phyloP scores from a whole-genome alignment of 2,113 vertebrate genomes.

The Catharus bicknelli region DNA sequence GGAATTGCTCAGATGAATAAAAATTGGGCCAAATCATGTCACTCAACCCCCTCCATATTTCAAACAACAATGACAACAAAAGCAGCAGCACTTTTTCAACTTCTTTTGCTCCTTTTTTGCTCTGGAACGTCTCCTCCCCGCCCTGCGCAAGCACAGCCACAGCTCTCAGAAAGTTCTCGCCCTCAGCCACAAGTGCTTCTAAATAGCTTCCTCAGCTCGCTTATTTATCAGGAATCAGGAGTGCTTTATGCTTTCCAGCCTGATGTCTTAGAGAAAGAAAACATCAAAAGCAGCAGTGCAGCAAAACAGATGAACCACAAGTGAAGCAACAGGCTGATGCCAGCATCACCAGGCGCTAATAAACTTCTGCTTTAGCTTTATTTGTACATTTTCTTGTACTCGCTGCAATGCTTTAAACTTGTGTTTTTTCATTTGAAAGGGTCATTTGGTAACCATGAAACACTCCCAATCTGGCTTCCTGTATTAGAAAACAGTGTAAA shows the following conservation, averaged over 20 bases:
- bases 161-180: constrained; percentile 45
- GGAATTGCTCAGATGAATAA: background rate
- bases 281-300: constrained; percentile 38
- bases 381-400: background rate
- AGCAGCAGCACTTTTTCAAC: background rate
- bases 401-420: constrained; percentile 19
- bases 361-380: background rate
- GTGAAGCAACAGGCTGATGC: constrained; percentile 31
- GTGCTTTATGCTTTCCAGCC: constrained; percentile 71
- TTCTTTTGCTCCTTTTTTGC: constrained; percentile 67
- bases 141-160: constrained; percentile 49
- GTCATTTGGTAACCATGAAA: constrained; percentile 68
- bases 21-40: background rate
- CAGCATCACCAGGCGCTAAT: background rate
- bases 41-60: background rate
- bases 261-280: constrained; percentile 53
- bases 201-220: constrained; percentile 56
- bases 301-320: constrained; percentile 42
- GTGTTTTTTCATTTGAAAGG: background rate
- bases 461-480: constrained; percentile 58
- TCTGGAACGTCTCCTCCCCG: constrained; percentile 23
- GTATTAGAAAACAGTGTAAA: background rate
- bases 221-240: constrained; percentile 56
- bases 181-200: constrained; percentile 70
- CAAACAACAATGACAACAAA: background rate